These are phyloP conservation scores for Eueremaeus valkanovi DNA, from an alignment of 2,888 invertebrate species.

Conservation along the genomic window DNA sequence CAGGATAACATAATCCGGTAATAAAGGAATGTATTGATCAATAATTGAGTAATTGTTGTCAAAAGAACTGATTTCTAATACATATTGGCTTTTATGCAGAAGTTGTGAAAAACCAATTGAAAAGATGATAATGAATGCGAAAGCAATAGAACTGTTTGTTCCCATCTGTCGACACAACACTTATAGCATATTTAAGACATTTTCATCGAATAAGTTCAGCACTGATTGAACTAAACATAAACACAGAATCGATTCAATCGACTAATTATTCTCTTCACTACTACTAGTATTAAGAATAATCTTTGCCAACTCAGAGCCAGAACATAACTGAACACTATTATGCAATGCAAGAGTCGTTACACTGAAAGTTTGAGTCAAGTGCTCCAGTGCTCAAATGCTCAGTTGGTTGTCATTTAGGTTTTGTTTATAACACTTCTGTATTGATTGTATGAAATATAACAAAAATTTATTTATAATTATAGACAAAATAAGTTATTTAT, in stretches of 20 bases:
- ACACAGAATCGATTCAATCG: too few species aligned
- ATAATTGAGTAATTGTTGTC: not conserved
- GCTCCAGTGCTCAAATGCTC: not conserved
- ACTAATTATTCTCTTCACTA: too few species aligned
- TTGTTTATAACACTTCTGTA: slow-evolving; percentile 2
- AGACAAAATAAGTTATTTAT: too few species aligned
- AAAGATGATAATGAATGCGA: not conserved
- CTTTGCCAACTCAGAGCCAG: not conserved
- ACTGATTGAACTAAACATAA: not conserved
- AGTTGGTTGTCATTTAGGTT: not conserved
- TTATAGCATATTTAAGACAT: slow-evolving; percentile 1
- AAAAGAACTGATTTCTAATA: not conserved
- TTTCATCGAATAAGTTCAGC: not conserved
- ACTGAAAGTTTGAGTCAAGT: not conserved
- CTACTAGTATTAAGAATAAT: not conserved
- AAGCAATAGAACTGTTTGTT: not conserved
- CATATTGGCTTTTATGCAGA: not conserved
- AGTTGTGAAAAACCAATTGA: slow-evolving; percentile 1
- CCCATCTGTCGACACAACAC: not conserved
- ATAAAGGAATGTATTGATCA: slow-evolving; percentile 2
- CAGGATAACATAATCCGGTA: not conserved
- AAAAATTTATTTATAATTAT: too few species aligned
- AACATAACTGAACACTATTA: not conserved
- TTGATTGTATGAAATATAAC: too few species aligned
- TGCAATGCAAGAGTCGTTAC: not conserved